A percentile compares a stretch with the other conserved stretches of the same genome.
Conservation (phyloP, 2,888 invertebrate species). For the Lingula anatina region DNA sequence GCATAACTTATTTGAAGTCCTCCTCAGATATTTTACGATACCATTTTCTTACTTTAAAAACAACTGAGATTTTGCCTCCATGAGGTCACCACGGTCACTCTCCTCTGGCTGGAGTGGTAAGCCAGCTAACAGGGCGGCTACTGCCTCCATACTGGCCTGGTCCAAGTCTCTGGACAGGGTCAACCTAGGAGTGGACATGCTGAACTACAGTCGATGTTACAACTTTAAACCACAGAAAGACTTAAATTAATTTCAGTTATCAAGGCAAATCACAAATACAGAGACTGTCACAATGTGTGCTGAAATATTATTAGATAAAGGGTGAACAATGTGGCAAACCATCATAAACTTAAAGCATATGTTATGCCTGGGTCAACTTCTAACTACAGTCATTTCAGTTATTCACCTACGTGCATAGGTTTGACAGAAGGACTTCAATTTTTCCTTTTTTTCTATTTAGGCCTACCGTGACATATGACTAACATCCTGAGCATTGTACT, state of each 20-base stretch:
- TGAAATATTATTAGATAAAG: not conserved
- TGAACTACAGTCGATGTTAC: too few species aligned
- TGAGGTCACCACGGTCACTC: slow-evolving; percentile 91
- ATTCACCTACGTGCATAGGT: too few species aligned
- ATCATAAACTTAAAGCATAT: not conserved
- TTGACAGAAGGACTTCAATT: too few species aligned
- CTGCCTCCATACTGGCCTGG: slow-evolving; percentile 97
- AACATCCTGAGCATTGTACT: slow-evolving; percentile 49
- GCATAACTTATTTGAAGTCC: too few species aligned
- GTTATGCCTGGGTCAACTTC: too few species aligned
- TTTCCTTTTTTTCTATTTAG: too few species aligned
- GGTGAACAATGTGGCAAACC: not conserved
- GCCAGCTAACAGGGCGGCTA: slow-evolving; percentile 84
- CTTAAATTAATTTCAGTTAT: not conserved
- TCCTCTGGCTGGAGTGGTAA: slow-evolving; percentile 95
- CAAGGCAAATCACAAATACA: not conserved
- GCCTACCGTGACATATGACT: slow-evolving; percentile 46
- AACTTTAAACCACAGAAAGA: not conserved
- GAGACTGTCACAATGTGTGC: too few species aligned
- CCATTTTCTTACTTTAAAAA: slow-evolving; percentile 84
- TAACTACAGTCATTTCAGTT: too few species aligned
- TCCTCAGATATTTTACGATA: too few species aligned
- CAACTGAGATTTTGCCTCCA: slow-evolving; percentile 97
- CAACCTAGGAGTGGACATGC: too few species aligned
- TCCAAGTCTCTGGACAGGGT: slow-evolving; percentile 61